A percentile compares a stretch with the other conserved stretches of the same genome.
Evolutionary conservation across 2,113 vertebrate species (phyloP).

Genomic region (Perognathus longimembris): DNA sequence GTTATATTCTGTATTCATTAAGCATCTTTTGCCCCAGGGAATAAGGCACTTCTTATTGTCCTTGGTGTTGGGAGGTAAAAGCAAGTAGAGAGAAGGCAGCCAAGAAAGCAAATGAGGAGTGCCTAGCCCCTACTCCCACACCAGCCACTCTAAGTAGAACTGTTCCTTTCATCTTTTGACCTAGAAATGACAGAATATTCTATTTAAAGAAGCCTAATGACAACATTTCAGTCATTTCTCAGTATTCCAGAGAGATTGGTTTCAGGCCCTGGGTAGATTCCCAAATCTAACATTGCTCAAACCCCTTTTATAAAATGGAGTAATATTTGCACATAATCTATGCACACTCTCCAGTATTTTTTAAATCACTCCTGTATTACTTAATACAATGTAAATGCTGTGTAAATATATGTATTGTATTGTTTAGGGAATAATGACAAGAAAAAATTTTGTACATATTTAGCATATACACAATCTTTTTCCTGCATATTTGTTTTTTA

Average conservation of each 20-base stretch:
- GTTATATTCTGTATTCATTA: not conserved
- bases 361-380: not conserved
- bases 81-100: not conserved
- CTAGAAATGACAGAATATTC: not conserved
- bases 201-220: not conserved
- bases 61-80: not conserved
- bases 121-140: not conserved
- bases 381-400: not conserved
- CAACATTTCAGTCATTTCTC: not conserved
- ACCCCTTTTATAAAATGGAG: not conserved
- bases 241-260: not conserved
- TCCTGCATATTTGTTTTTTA: not conserved
- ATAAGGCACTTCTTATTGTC: not conserved
- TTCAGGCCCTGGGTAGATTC: not conserved
- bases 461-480: not conserved
- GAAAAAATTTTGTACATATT: not conserved
- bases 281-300: not conserved
- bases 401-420: not conserved
- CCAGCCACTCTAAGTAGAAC: not conserved
- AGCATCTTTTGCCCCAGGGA: not conserved
- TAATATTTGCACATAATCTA: not conserved
- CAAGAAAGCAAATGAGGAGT: not conserved
- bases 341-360: not conserved
- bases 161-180: not conserved
- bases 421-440: not conserved